Conservation (phyloP, 2,113 vertebrate genomes). For the Ceuthmochares aereus region DNA sequence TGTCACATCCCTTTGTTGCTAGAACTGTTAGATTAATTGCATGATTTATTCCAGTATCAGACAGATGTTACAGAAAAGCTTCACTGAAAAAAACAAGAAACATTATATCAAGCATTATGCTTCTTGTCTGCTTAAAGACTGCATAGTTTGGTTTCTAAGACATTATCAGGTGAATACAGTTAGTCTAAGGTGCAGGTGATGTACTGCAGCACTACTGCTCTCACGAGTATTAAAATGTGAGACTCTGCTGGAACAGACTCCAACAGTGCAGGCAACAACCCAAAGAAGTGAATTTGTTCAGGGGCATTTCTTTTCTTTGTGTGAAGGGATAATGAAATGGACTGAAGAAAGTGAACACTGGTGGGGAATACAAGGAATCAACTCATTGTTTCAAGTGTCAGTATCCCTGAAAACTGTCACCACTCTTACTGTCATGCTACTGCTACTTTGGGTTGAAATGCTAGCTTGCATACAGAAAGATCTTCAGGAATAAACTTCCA, state of each 20-base stretch:
- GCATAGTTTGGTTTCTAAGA: background rate
- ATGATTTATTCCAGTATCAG: background rate
- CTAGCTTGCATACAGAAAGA: background rate
- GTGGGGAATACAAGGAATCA: background rate
- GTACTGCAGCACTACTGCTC: background rate
- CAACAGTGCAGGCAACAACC: background rate
- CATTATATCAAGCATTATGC: background rate
- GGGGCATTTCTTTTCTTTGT: background rate
- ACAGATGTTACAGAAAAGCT: background rate
- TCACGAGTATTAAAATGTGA: background rate
- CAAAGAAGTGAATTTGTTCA: background rate
- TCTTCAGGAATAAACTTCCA: background rate
- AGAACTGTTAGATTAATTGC: background rate
- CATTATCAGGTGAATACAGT: background rate
- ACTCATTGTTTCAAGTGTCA: background rate
- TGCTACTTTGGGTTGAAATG: background rate
- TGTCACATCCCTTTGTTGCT: background rate
- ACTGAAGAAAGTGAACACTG: background rate
- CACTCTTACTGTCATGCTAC: background rate
- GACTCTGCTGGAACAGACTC: background rate
- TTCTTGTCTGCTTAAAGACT: background rate
- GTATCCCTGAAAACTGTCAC: background rate
- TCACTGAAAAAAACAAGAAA: background rate
- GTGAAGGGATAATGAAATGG: background rate
- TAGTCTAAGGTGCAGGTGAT: background rate